Percentiles rank a stretch among this genome's conserved stretches.
These are phyloP conservation scores for Oncorhynchus keta DNA, from an alignment of 2,113 vertebrate species.

Conservation along the genomic window DNA sequence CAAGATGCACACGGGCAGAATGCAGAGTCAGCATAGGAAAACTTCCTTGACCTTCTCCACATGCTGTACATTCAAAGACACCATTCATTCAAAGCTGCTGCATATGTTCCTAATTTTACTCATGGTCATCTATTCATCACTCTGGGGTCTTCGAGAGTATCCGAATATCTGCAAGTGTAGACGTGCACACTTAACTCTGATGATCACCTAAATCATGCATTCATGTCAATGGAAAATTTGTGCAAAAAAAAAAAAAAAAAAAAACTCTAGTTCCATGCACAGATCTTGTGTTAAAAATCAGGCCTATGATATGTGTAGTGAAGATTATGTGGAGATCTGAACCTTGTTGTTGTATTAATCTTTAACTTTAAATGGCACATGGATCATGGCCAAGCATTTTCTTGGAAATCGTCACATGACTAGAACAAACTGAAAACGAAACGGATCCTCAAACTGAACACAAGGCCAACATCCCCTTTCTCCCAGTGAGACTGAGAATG, in stretches of 20 bases:
- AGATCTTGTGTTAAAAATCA: too few relatives aligned
- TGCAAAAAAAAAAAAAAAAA: not conserved
- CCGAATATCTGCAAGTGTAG: too few relatives aligned
- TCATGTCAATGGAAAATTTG: not conserved
- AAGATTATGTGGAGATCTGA: not conserved
- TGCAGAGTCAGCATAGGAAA: too few relatives aligned
- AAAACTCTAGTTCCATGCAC: too few relatives aligned
- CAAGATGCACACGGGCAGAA: too few relatives aligned
- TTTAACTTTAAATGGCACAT: constrained; percentile 9
- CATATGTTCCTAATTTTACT: not conserved
- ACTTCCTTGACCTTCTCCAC: not conserved
- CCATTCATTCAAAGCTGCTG: not conserved
- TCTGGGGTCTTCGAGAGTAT: not conserved
- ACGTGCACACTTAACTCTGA: too few relatives aligned
- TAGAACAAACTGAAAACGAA: constrained; percentile 32
- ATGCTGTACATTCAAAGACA: not conserved
- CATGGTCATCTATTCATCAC: too few relatives aligned
- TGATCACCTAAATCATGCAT: too few relatives aligned
- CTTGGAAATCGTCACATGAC: constrained; percentile 26
- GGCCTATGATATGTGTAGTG: too few relatives aligned
- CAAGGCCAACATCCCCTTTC: not conserved
- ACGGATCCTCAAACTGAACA: constrained; percentile 6
- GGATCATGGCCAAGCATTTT: constrained; percentile 7
- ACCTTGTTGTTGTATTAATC: too few relatives aligned
- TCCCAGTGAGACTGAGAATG: not conserved